Evolutionary conservation across 2,888 invertebrate species (phyloP).

Genomic region (Oligia strigilis): DNA sequence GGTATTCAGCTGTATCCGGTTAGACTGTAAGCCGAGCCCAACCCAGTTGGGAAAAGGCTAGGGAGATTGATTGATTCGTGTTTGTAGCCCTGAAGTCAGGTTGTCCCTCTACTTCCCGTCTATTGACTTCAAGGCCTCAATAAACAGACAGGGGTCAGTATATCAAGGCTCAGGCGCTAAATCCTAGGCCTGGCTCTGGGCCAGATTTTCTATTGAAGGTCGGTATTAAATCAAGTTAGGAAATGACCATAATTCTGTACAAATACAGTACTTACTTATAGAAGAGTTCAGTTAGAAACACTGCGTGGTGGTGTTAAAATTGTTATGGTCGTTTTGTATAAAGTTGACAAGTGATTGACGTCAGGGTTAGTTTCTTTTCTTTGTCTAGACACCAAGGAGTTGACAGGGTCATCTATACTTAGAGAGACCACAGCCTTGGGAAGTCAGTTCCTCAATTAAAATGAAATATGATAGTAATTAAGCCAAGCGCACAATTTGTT

Average conservation of each 20-base stretch:
- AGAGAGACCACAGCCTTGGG: neutral
- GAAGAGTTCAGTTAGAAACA: neutral
- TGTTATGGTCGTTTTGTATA: neutral
- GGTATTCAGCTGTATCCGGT: neutral
- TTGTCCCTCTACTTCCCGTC: neutral
- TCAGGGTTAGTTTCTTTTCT: neutral
- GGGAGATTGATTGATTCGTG: neutral
- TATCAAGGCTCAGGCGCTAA: slow-evolving; percentile 17
- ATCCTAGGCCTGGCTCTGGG: slow-evolving; percentile 25
- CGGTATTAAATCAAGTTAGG: slow-evolving; percentile 1
- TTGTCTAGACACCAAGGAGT: slow-evolving; percentile 1
- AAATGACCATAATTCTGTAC: neutral
- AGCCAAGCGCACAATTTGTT: slow-evolving; percentile 28
- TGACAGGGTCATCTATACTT: slow-evolving; percentile 1
- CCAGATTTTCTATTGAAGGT: slow-evolving; percentile 15
- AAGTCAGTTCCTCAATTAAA: slow-evolving; percentile 18
- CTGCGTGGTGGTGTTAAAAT: neutral
- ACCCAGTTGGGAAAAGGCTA: neutral
- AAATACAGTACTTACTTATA: neutral
- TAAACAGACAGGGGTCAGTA: slow-evolving; percentile 2
- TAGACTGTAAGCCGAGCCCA: neutral
- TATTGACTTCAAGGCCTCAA: slow-evolving; percentile 2
- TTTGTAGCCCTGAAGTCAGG: neutral
- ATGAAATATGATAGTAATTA: slow-evolving; percentile 24
- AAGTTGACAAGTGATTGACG: neutral